Evolutionary conservation across 2,113 vertebrate genomes (phyloP), one percentile per base, ranked within the genome.

Genomic region (Callaeas wilsoni): DNA sequence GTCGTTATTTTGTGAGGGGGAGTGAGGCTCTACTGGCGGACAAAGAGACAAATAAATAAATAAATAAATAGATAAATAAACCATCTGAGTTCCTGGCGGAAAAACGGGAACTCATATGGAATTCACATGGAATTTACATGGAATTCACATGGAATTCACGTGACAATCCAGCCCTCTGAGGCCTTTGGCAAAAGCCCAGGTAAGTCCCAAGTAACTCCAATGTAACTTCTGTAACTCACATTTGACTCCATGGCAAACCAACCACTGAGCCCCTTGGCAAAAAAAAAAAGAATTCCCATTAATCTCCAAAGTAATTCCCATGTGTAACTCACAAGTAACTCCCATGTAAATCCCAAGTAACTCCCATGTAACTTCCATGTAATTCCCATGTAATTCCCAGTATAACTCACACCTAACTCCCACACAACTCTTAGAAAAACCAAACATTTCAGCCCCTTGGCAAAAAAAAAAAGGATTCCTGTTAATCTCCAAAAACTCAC

Each of bases 21-120:
- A 13, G 37, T 0, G 53, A 7, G 25, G 49, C 0, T 55, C 1
- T 1, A 1, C 4, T 0, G 33, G 9, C 6, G 4, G 29, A 0
- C 7, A 2, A 30, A 8, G 16, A 7, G 10, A 18, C 0, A 41
- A 49, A n/a, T 30, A 19, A 47, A 55, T 14, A 6, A 1, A 41
- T 30, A 46, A 47, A 46, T 25, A 12, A 12, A 41, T 15, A 22
- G 5, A 11, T 17, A 29, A 64, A 52, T 19, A 8, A 47, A 56
- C 0, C 1, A 4, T 8, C n/a, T 15, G 39, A 13, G 10, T 29
- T 33, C 4, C 47, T 4, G 64, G 64, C 5, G 10, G 6, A 4
- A 42, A 10, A 33, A 16, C 1, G 7, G 30, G 25, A 30, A 3
- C 13, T 65, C 50, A 0, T 1, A 4, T 11, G 52, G 50, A 16